Evolutionary conservation across 1,140 invertebrate genomes (phyloP), one percentile per base, ranked within the genome.

Genomic region (Bacillus rossius): DNA sequence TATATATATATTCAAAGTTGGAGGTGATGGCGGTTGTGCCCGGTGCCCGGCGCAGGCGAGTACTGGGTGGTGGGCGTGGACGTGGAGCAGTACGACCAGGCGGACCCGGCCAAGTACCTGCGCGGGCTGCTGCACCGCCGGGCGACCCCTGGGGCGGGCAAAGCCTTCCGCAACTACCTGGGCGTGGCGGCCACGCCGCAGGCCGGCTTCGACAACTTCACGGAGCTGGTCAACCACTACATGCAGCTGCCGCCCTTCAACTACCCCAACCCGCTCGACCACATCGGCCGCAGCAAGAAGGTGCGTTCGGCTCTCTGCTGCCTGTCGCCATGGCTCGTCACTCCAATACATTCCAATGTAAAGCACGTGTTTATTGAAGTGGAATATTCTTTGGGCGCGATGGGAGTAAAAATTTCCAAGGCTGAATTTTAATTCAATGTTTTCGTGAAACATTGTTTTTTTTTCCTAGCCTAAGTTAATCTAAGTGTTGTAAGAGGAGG

Each of bases 21-120:
- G n/a, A n/a, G n/a, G n/a, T n/a, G n/a, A n/a, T n/a, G n/a, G n/a
- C n/a, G n/a, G n/a, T n/a, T n/a, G n/a, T n/a, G n/a, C n/a, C n/a
- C n/a, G n/a, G n/a, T n/a, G n/a, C n/a, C n/a, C n/a, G n/a, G n/a
- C 67, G 54, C 74, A 86, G 90, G 91, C 0, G 87, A 95, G 70
- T 96, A 96, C 71, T 89, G 89, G 64, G 89, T 94, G 3, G 84
- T 96, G 19, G 94, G 92, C 13, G 87, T 98, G 3, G 91, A 96
- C 66, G 84, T 92, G 2, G 89, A 93, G 67, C 88, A 91, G 63
- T 94, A 93, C 72, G 88, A 92, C 63, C 73, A 81, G 3, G 77
- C 84, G 2, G 79, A 84, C 51, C 90, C 92, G 0, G 77, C 81
- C 26, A 86, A 84, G 55, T 94, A 90, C 75, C 79, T 94, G 0